These are phyloP conservation scores for Parauchenoglanis punctatus DNA, from an alignment of 2,797 vertebrate genomes.

Conservation along the genomic window DNA sequence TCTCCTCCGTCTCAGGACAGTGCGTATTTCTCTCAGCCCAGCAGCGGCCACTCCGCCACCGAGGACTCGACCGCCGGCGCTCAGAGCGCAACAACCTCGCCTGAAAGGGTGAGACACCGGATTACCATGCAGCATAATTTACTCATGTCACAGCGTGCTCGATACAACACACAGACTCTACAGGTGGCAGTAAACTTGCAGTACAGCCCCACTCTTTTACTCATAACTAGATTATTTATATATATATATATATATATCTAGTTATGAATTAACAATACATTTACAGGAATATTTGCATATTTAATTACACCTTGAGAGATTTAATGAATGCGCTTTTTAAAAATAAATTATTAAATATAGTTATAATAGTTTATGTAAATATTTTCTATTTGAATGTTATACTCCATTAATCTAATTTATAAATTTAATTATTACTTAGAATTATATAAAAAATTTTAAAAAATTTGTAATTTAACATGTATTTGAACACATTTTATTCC, in stretches of 20 bases:
- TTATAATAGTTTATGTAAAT: not conserved
- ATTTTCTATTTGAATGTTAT: not conserved
- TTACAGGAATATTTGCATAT: not conserved
- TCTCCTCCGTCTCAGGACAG: constrained; percentile 72
- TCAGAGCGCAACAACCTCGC: not conserved
- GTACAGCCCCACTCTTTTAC: not conserved
- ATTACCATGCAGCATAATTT: not conserved
- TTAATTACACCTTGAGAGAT: not conserved
- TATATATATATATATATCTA: too few species aligned
- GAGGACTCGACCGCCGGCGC: constrained; percentile 47
- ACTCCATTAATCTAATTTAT: not conserved
- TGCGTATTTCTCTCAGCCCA: constrained; percentile 69
- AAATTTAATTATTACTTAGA: not conserved
- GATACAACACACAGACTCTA: not conserved
- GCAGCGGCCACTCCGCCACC: constrained; percentile 12
- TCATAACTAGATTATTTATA: not conserved
- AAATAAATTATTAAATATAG: not conserved
- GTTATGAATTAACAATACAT: not conserved
- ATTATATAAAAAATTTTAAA: not conserved
- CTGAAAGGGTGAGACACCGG: constrained; percentile 30
- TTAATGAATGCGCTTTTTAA: not conserved
- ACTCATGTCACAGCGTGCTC: not conserved
- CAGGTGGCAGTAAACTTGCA: too few species aligned
- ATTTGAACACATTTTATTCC: not conserved
- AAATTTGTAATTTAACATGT: not conserved